phyloP scores from a whole-genome alignment of 2,113 vertebrate genomes.

The Leiothrix lutea region DNA sequence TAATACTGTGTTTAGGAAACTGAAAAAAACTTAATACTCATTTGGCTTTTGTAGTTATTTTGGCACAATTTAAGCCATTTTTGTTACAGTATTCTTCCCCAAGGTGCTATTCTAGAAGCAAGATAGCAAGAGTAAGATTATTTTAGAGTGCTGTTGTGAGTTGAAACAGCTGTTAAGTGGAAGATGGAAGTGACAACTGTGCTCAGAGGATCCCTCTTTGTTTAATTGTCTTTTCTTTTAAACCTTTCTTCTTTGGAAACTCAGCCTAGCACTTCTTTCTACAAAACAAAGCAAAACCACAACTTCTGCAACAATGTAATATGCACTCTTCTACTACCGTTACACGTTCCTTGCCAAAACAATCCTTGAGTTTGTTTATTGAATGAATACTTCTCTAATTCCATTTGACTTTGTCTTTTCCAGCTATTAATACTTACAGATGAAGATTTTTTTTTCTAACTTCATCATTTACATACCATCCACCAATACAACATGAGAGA shows the following conservation, averaged over 20 bases:
- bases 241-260: not conserved
- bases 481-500: fast-evolving
- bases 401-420: not conserved
- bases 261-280: not conserved
- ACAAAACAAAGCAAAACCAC: not conserved
- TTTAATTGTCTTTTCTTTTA: not conserved
- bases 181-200: not conserved
- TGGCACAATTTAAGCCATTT: not conserved
- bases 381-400: not conserved
- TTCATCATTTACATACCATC: not conserved
- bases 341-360: not conserved
- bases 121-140: not conserved
- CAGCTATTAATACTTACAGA: not conserved
- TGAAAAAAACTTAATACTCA: not conserved
- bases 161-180: not conserved
- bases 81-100: not conserved
- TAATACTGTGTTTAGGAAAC: not conserved
- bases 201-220: not conserved
- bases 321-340: not conserved
- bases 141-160: not conserved
- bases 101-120: not conserved
- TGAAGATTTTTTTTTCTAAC: not conserved
- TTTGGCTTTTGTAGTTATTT: not conserved
- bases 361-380: not conserved
- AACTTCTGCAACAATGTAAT: not conserved